Evolutionary conservation across 2,797 vertebrate genomes (phyloP).

Genomic region (Phaenicophaeus curvirostris): DNA sequence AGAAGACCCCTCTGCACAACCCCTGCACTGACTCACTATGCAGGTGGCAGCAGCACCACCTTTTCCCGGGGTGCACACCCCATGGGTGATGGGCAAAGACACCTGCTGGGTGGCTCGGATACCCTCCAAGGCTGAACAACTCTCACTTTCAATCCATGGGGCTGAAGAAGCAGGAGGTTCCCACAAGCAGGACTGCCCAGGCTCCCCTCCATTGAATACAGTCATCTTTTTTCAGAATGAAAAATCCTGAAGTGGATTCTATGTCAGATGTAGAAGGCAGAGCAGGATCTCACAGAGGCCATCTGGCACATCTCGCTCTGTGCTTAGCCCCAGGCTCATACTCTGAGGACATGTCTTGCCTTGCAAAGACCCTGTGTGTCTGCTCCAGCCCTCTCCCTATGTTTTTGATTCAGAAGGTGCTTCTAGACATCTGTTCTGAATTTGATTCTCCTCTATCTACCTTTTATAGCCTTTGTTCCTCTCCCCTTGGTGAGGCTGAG

Average conservation of each 20-base stretch:
- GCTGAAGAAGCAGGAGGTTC: background rate
- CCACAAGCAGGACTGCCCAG: background rate
- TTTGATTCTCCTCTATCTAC: slow-evolving; percentile 23
- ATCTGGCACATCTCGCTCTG: background rate
- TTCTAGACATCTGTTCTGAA: slow-evolving; percentile 54
- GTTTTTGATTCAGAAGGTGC: background rate
- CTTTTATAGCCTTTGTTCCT: slow-evolving; percentile 28
- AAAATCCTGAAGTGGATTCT: background rate
- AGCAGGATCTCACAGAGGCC: background rate
- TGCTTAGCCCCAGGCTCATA: background rate
- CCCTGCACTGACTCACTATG: background rate
- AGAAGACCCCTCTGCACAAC: fast-evolving
- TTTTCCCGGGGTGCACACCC: background rate
- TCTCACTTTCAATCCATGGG: fast-evolving
- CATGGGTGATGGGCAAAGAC: background rate
- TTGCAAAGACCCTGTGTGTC: background rate
- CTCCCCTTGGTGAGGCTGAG: background rate
- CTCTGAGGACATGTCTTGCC: background rate
- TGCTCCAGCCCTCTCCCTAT: background rate
- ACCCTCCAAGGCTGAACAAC: background rate
- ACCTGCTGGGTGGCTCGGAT: background rate
- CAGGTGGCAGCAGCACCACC: background rate
- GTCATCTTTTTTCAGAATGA: background rate
- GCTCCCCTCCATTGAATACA: background rate
- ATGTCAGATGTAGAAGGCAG: background rate